Conservation (phyloP, 2,113 vertebrate species). For the Eublepharis macularius region DNA sequence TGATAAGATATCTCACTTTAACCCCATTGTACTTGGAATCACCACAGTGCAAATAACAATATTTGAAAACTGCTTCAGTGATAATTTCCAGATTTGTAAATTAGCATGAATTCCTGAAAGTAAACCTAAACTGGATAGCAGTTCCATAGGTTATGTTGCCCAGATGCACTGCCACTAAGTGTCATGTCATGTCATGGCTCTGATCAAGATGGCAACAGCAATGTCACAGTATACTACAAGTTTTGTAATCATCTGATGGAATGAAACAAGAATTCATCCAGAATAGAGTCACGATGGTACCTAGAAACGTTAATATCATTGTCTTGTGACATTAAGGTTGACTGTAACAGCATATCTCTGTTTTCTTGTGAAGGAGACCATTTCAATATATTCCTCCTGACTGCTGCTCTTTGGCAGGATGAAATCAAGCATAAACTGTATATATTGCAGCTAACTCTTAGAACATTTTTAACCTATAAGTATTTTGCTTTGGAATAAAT, state of each 20-base stretch:
- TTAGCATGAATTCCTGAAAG: neutral
- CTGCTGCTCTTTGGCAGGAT: neutral
- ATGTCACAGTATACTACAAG: fast-evolving
- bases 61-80: too few species aligned
- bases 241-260: fast-evolving
- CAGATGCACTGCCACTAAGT: neutral
- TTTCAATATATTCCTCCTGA: neutral
- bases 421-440: neutral
- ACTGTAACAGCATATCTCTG: neutral
- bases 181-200: neutral
- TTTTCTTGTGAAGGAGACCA: neutral
- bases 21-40: too few species aligned
- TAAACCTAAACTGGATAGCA: neutral
- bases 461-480: too few species aligned
- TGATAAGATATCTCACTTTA: too few species aligned
- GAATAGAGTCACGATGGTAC: fast-evolving
- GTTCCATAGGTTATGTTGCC: neutral
- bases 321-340: neutral
- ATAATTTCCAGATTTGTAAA: neutral
- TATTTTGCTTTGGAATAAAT: too few species aligned
- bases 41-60: too few species aligned
- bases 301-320: fast-evolving
- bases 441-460: neutral
- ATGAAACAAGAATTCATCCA: neutral
- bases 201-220: neutral